Base-by-base conservation (phyloP, 2,113 vertebrate genomes). In the Tenrec ecaudatus region DNA sequence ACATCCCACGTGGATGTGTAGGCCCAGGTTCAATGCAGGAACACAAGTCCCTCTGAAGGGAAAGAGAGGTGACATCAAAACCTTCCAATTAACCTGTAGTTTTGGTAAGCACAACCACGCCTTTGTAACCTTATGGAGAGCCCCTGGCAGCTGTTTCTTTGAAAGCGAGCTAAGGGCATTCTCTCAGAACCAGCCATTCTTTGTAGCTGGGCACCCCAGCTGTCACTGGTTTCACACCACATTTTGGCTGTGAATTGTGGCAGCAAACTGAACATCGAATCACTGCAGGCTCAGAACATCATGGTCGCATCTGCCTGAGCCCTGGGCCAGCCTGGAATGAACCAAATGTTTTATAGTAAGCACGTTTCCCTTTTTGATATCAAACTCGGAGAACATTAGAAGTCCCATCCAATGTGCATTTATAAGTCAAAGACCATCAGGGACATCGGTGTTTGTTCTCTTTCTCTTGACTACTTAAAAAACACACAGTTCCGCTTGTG, bases 321-420 rank as follows among this genome's bases (percentile, higher is more conserved):
- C 0, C 81, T 0, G 27, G 79, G 38, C 75, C 38, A 77, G 14
- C 22, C 77, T 75, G 25, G 43, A 27, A 20, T 0, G 4, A 27
- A 66, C 36, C 0, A 5, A 71, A 57, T 20, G 33, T 43, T 86
- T 82, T 14, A 27, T 0, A 0, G 79, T 71, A 84, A 92, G 33
- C 58, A 73, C 43, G 33, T 53, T 79, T 79, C 43, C 82, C 23
- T 47, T 80, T 91, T 82, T 68, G 82, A 60, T 40, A 62, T 84
- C 68, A 77, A 78, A 71, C 73, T 95, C 68, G 85, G 69, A 57
- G 64, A 78, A 95, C 66, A 82, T 73, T 71, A 69, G 31, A 88
- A 38, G 16, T 43, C n/a, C 66, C 33, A 57, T 71, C 69, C 76
- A 71, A 71, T 77, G 20, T 88, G 38, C 58, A 23, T 79, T 93